These are phyloP conservation scores for Poeciliopsis turrubarensis DNA, from an alignment of 2,113 vertebrate genomes.

Conservation along the genomic window DNA sequence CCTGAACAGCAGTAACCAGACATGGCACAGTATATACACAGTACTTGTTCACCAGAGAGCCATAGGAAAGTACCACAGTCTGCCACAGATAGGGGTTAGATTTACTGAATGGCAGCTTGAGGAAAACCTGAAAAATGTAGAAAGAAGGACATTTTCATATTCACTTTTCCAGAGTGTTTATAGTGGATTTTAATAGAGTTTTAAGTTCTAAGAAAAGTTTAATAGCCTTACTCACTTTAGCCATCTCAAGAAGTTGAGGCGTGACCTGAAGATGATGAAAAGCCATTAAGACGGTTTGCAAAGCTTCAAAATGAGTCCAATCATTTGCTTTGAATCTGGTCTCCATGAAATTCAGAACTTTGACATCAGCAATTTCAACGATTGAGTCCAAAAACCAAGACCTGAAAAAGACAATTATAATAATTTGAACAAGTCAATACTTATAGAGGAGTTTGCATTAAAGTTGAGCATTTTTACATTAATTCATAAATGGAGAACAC, in stretches of 20 bases:
- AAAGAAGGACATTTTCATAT: not conserved
- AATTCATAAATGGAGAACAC: too few species aligned
- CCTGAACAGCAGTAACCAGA: slow-evolving; percentile 79
- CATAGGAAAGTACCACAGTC: slow-evolving; percentile 80
- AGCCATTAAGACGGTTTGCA: slow-evolving; percentile 71
- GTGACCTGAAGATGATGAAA: slow-evolving; percentile 74
- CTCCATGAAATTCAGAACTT: slow-evolving; percentile 81
- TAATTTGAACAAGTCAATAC: not conserved
- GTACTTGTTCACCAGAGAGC: slow-evolving; percentile 82
- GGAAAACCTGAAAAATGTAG: slow-evolving; percentile 75
- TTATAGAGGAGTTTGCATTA: not conserved
- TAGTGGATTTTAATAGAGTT: not conserved
- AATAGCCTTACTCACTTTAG: slow-evolving; percentile 68
- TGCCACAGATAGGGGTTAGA: slow-evolving; percentile 69
- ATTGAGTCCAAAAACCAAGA: slow-evolving; percentile 81
- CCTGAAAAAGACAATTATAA: slow-evolving; percentile 59
- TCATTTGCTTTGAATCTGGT: slow-evolving; percentile 73
- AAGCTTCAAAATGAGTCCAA: slow-evolving; percentile 67
- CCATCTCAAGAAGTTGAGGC: slow-evolving; percentile 68
- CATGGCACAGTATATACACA: slow-evolving; percentile 77
- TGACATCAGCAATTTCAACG: slow-evolving; percentile 71
- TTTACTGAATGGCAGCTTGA: slow-evolving; percentile 76
- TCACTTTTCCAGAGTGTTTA: not conserved
- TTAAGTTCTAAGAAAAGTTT: not conserved
- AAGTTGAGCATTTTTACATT: not conserved